Percentiles rank a stretch among this genome's conserved stretches.
Evolutionary conservation across 2,888 invertebrate species (phyloP).

Genomic region (Zeuzera pyrina): DNA sequence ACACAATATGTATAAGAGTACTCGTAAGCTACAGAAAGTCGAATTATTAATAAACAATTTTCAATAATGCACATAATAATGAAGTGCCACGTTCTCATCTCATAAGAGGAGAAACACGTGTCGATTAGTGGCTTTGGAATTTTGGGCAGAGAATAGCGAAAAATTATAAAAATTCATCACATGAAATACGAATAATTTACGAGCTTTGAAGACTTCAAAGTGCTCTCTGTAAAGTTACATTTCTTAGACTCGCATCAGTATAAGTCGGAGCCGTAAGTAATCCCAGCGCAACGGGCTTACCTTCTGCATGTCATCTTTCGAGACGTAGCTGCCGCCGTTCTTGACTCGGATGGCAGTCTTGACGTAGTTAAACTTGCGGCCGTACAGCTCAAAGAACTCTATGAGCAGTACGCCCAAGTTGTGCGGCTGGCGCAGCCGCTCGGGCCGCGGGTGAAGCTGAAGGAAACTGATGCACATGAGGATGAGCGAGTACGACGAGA

Average conservation of each 20-base stretch:
- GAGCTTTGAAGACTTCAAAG: too few species aligned
- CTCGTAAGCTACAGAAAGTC: too few species aligned
- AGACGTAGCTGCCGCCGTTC: slow-evolving; percentile 93
- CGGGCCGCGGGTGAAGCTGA: slow-evolving; percentile 90
- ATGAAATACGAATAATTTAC: too few species aligned
- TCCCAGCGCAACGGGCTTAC: slow-evolving; percentile 77
- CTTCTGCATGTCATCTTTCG: slow-evolving; percentile 92
- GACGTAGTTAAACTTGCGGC: slow-evolving; percentile 95
- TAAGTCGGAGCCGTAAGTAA: slow-evolving; percentile 94
- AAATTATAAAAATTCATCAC: too few species aligned
- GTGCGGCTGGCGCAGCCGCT: slow-evolving; percentile 74
- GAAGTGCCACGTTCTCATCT: too few species aligned
- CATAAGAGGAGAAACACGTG: too few species aligned
- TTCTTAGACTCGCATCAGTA: slow-evolving; percentile 97
- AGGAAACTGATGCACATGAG: slow-evolving; percentile 99
- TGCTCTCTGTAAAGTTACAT: too few species aligned
- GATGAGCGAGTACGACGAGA: slow-evolving; percentile 98
- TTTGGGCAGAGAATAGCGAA: too few species aligned
- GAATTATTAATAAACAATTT: too few species aligned
- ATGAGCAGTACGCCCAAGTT: slow-evolving; percentile 96
- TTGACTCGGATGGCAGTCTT: slow-evolving; percentile 95
- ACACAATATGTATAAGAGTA: too few species aligned
- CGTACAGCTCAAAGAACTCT: slow-evolving; percentile 98
- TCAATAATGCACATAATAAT: too few species aligned
- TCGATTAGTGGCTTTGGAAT: too few species aligned